Evolutionary conservation across 2,113 vertebrate genomes (phyloP).

Genomic region (Mustela nigripes): DNA sequence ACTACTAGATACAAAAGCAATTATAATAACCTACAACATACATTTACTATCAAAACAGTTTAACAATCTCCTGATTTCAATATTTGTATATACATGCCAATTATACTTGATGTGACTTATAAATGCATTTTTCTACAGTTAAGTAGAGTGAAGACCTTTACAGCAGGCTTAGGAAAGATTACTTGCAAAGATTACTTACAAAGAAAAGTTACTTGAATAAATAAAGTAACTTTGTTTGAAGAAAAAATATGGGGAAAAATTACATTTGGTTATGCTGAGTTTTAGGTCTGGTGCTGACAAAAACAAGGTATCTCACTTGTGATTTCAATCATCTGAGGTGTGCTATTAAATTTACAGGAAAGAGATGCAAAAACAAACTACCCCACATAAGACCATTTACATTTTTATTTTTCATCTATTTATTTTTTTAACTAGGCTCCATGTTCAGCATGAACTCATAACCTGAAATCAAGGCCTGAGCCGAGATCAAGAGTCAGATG

Average conservation of each 20-base stretch:
- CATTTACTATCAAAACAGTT: slow-evolving; percentile 31
- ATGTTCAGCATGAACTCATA: not conserved
- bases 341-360: slow-evolving; percentile 11
- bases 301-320: slow-evolving; percentile 27
- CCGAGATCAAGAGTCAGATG: not conserved
- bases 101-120: slow-evolving; percentile 38
- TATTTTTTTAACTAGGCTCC: not conserved
- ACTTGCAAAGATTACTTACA: too few species aligned
- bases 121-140: slow-evolving; percentile 34
- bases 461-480: not conserved
- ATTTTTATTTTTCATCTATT: not conserved
- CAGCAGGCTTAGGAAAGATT: slow-evolving; percentile 13
- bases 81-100: not conserved
- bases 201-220: slow-evolving; percentile 34
- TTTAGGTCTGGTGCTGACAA: not conserved
- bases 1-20: slow-evolving; percentile 34
- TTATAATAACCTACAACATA: not conserved
- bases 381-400: not conserved
- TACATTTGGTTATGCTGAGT: not conserved
- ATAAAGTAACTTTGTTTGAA: slow-evolving; percentile 32
- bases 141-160: slow-evolving; percentile 46
- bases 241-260: slow-evolving; percentile 40
- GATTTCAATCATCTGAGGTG: not conserved
- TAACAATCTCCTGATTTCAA: not conserved
- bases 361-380: slow-evolving; percentile 19